Evolutionary conservation across 2,888 invertebrate genomes (phyloP).

Genomic region (Rhynchonema sp.): DNA sequence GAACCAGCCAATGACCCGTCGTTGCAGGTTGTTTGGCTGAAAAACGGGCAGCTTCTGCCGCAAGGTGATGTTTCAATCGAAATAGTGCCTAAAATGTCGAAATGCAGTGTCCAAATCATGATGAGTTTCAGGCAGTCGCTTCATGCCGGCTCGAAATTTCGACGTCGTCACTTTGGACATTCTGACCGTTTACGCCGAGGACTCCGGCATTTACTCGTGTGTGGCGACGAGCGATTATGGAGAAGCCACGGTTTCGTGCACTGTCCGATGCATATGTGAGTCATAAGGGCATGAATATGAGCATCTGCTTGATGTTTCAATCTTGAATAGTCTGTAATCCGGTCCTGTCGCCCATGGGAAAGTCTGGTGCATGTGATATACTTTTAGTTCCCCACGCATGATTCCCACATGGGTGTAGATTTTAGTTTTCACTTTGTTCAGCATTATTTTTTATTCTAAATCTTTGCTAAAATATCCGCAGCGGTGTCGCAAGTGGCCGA

Average conservation of each 20-base stretch:
- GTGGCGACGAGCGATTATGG: conserved; percentile 77
- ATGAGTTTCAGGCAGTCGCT: conserved; percentile 17
- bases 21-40: conserved; percentile 67
- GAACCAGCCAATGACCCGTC: conserved; percentile 86
- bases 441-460: no score
- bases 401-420: no score
- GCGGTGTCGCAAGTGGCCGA: not conserved
- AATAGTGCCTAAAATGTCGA: not conserved
- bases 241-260: conserved; percentile 78
- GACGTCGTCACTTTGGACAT: conserved; percentile 81
- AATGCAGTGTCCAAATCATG: not conserved
- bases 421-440: no score
- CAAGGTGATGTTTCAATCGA: conserved; percentile 11
- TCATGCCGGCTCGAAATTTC: conserved; percentile 61
- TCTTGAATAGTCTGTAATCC: no score
- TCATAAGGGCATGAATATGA: no score
- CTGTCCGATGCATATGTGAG: conserved; percentile 40
- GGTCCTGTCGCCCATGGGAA: no score
- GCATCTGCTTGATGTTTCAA: no score
- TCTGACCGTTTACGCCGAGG: conserved; percentile 70
- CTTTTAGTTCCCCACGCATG: no score
- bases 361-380: no score
- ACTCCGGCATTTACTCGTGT: conserved; percentile 86
- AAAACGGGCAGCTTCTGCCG: conserved; percentile 55
- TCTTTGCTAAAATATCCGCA: no score